Evolutionary conservation across 53 echinoderm and acorn worm species (phyloP).

Genomic region (Luidia sarsii): DNA sequence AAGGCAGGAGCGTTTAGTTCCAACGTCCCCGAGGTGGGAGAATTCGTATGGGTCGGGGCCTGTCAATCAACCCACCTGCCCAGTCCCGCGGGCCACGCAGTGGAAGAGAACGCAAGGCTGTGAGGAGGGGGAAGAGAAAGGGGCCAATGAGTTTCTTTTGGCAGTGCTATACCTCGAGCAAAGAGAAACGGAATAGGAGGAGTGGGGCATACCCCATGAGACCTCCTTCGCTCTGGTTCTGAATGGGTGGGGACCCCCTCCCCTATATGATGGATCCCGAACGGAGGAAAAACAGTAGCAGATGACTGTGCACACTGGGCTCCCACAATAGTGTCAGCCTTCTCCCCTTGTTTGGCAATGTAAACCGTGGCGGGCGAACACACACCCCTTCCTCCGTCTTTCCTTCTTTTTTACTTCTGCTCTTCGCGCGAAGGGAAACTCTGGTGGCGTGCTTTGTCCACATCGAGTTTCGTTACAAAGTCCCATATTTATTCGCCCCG

Average conservation of each 20-base stretch:
- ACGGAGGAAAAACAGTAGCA: constrained; percentile 63
- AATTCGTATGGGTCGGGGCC: neutral
- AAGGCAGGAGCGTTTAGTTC: constrained; percentile 24
- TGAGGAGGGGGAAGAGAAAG: constrained; percentile 13
- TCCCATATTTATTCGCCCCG: constrained; percentile 46
- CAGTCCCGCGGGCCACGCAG: constrained; percentile 36
- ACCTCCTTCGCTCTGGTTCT: constrained; percentile 18
- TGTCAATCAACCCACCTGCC: constrained; percentile 33
- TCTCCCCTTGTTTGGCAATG: constrained; percentile 45
- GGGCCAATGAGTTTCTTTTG: constrained; percentile 34
- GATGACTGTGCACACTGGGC: constrained; percentile 28
- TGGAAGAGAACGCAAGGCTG: no score
- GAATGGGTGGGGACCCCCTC: constrained; percentile 39
- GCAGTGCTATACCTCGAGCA: constrained; percentile 38
- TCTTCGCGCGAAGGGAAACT: neutral
- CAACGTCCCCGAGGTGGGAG: constrained; percentile 38
- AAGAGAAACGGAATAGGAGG: neutral
- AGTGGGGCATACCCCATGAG: constrained; percentile 1
- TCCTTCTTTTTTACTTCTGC: no score
- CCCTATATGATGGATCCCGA: no score
- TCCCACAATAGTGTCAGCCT: constrained; percentile 44
- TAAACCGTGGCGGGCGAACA: constrained; percentile 49
- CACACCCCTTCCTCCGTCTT: neutral
- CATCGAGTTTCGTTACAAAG: constrained; percentile 43
- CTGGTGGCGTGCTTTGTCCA: constrained; percentile 40